Evolutionary conservation across 2,797 vertebrate genomes (phyloP).

Genomic region (Linurgus olivaceus): DNA sequence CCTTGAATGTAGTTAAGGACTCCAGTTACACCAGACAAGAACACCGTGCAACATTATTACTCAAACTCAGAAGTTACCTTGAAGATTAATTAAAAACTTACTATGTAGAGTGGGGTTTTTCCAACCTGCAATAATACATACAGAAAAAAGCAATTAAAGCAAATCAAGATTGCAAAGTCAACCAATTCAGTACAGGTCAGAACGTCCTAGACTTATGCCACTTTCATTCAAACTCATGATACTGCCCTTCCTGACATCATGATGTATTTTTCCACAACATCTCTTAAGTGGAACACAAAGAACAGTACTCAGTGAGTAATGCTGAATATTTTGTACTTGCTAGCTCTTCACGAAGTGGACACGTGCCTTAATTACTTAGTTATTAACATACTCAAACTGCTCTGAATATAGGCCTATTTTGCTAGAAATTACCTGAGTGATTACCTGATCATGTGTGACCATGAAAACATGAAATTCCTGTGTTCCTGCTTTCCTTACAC

Average conservation of each 20-base stretch:
- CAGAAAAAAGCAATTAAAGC: neutral
- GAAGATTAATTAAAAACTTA: neutral
- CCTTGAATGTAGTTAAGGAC: neutral
- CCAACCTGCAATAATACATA: neutral
- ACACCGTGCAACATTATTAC: neutral
- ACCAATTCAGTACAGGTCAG: neutral
- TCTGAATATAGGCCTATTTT: neutral
- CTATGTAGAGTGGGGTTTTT: accelerated
- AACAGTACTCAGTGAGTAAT: neutral
- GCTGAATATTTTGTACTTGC: neutral
- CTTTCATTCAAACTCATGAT: neutral
- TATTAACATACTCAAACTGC: neutral
- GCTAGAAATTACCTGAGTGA: neutral
- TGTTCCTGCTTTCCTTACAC: neutral
- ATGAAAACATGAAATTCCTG: neutral
- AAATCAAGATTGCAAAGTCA: neutral
- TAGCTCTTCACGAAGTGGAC: neutral
- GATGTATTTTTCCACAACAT: neutral
- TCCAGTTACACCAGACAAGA: neutral
- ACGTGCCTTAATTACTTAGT: neutral
- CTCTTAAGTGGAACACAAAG: neutral
- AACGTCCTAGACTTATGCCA: accelerated
- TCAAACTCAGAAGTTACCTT: neutral
- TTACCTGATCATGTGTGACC: accelerated
- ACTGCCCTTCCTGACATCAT: neutral